Conservation (phyloP, 1,140 invertebrate genomes). For the Leptonema lineaticorne region DNA sequence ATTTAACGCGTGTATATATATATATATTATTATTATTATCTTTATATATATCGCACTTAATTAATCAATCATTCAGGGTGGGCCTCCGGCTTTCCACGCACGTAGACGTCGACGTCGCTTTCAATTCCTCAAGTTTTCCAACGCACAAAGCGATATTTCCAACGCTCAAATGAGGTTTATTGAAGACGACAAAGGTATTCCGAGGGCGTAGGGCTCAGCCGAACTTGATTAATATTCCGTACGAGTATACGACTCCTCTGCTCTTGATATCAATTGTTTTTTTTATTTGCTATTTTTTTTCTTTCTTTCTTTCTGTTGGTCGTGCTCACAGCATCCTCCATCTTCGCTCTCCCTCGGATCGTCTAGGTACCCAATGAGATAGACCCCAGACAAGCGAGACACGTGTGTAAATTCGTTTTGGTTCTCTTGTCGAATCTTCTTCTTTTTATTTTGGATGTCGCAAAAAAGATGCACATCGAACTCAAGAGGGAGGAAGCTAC, state of each 20-base stretch:
- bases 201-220: slow-evolving; percentile 13
- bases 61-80: not conserved
- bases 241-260: slow-evolving; percentile 36
- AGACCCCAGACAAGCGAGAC: too few relatives aligned
- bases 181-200: slow-evolving; percentile 40
- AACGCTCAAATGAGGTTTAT: slow-evolving; percentile 34
- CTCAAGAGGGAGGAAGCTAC: too few relatives aligned
- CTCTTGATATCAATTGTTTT: slow-evolving; percentile 42
- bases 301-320: not conserved
- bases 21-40: too few relatives aligned
- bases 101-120: not conserved
- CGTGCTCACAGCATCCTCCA: too few relatives aligned
- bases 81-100: not conserved
- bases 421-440: slow-evolving; percentile 16
- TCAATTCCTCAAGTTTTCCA: slow-evolving; percentile 1
- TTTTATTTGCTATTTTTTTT: slow-evolving; percentile 7
- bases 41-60: too few relatives aligned
- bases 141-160: not conserved
- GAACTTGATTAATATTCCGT: slow-evolving; percentile 39
- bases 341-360: too few relatives aligned
- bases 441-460: not conserved
- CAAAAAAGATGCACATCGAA: slow-evolving; percentile 34
- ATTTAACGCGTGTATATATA: too few relatives aligned
- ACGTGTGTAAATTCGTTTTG: slow-evolving; percentile 34
- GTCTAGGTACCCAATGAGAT: too few relatives aligned